Percentiles rank a stretch among this genome's conserved stretches.
phyloP scores from a whole-genome alignment of 2,888 invertebrate species.

The Hyppa rectilinea region DNA sequence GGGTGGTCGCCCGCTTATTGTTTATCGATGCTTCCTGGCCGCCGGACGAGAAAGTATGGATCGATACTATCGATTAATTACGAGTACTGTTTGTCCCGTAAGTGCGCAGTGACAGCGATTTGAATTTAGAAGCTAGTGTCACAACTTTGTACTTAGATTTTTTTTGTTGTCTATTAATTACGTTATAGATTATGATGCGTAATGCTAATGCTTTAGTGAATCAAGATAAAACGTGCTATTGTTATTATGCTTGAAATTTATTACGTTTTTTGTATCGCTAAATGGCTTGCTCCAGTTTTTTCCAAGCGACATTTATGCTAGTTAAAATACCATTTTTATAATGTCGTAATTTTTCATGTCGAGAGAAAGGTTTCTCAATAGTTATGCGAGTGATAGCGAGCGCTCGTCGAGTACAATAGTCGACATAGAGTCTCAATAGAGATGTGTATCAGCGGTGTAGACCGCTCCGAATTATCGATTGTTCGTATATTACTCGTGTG shows the following conservation, averaged over 20 bases:
- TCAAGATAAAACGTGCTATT: conserved; percentile 11
- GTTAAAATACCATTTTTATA: conserved; percentile 52
- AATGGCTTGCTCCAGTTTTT: conserved; percentile 31
- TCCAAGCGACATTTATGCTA: conserved; percentile 14
- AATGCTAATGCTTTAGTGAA: conserved; percentile 30
- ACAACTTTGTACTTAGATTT: conserved; percentile 60
- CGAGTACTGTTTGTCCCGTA: conserved; percentile 81
- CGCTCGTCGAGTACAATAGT: conserved; percentile 64
- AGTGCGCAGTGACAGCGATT: conserved; percentile 84
- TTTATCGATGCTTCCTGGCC: conserved; percentile 85
- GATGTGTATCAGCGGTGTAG: conserved; percentile 72
- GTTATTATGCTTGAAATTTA: conserved; percentile 18
- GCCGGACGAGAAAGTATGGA: conserved; percentile 81
- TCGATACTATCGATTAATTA: conserved; percentile 86
- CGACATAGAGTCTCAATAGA: conserved; percentile 60
- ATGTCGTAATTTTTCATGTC: conserved; percentile 56
- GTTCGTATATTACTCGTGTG: conserved; percentile 69
- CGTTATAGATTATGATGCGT: conserved; percentile 51
- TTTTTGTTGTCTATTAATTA: conserved; percentile 51
- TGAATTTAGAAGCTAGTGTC: conserved; percentile 65
- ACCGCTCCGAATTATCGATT: conserved; percentile 80
- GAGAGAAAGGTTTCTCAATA: conserved; percentile 61
- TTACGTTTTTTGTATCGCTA: conserved; percentile 3
- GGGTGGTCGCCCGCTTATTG: conserved; percentile 86
- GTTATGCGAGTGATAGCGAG: conserved; percentile 56